Evolutionary conservation across 2,113 vertebrate species (phyloP), one percentile per base, ranked within the genome.

Genomic region (Malurus cyaneus): DNA sequence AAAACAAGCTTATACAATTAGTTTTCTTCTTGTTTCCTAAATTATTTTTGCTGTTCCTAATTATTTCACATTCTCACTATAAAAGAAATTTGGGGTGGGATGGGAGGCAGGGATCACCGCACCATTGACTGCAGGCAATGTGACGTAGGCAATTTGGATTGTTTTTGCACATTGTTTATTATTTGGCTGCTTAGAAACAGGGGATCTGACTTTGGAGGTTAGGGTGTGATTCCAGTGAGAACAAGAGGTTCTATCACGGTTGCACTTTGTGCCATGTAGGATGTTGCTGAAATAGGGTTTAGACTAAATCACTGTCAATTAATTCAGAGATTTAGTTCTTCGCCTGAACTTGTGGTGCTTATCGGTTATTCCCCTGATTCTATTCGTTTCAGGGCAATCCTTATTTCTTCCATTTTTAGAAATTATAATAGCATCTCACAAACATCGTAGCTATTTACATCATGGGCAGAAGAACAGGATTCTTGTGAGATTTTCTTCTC

Each of bases 61-160:
- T 98, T 98, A 98, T 98, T 98, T 98, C 97, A 98, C 97, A 98
- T n/a, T n/a, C 98, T 98, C 97, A 97, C 98, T 98, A 98, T 98
- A 98, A 97, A 98, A 98, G 98, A 98, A 97, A 98, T 97, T 98
- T 97, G 97, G 97, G 96, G 92, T 97, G 95, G 97, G 95, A 98
- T 97, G 97, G 96, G 97, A 98, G 93, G 66, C 96, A 95, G 97
- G 98, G 98, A 98, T 97, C 93, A 44, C 93, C 96, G 97, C 18
- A 0, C 67, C 49, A 78, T 93, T 94, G 94, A 80, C 93, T 87
- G n/a, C 56, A 39, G 96, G 94, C 96, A 96, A 53, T 70, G 60
- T 96, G 97, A 97, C 59, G 36, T 86, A 97, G 86, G 94, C 93
- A 97, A 95, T 95, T 97, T 97, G 95, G 93, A 97, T 97, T 97